These are phyloP conservation scores for Anarhynchus alexandrinus DNA, from an alignment of 2,113 vertebrate species.

Conservation along the genomic window DNA sequence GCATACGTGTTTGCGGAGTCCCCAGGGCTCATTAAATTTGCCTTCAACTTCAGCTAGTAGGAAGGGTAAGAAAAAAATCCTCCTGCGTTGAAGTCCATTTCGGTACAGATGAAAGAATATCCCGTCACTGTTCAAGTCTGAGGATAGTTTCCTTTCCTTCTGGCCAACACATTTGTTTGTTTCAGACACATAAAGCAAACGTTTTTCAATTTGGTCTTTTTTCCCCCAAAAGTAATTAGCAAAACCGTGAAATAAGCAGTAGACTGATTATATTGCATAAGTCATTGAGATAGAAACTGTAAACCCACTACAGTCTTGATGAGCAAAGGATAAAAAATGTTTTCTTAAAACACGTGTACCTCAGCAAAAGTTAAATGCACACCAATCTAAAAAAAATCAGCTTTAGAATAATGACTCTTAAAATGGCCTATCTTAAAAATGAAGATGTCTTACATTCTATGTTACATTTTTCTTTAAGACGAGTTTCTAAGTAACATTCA, in stretches of 20 bases:
- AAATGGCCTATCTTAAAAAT: neutral
- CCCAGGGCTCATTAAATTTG: neutral
- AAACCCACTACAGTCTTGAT: neutral
- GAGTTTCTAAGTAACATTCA: constrained; percentile 42
- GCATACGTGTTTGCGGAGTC: neutral
- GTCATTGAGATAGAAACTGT: constrained; percentile 1
- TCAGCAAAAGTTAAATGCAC: constrained; percentile 14
- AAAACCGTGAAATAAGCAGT: neutral
- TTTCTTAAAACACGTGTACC: neutral
- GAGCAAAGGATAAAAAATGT: neutral
- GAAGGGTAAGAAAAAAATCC: neutral
- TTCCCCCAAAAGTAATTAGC: neutral
- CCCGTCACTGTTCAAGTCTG: neutral
- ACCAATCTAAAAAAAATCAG: constrained; percentile 14
- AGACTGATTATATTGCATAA: neutral
- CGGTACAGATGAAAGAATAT: neutral
- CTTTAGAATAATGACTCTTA: constrained; percentile 1
- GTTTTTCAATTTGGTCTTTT: neutral
- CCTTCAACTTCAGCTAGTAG: neutral
- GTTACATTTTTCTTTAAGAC: neutral
- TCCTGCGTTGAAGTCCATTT: neutral
- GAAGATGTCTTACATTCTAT: neutral
- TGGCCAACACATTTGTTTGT: neutral
- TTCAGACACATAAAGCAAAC: neutral
- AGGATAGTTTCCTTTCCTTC: neutral